Conservation (phyloP, 2,888 invertebrate species). For the Lithophane semibrunnea region DNA sequence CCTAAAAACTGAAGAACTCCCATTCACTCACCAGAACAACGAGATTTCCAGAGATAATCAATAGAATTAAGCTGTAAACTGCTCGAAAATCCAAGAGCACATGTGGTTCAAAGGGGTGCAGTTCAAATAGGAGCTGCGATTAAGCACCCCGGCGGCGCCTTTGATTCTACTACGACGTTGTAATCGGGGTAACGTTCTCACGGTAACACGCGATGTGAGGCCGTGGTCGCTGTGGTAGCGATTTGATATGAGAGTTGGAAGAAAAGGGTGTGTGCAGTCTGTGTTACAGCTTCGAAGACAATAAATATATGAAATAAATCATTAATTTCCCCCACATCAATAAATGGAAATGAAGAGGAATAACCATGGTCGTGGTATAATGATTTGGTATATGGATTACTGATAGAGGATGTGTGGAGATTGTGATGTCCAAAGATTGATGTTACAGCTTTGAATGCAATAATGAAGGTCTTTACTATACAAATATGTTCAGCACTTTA, state of each 20-base stretch:
- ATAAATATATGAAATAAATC: no score
- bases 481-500: neutral
- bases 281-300: neutral
- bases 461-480: neutral
- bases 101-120: constrained; percentile 62
- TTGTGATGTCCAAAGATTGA: neutral
- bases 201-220: constrained; percentile 64
- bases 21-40: constrained; percentile 20
- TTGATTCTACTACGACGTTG: constrained; percentile 62
- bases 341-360: no score
- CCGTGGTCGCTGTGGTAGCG: constrained; percentile 56
- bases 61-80: constrained; percentile 63
- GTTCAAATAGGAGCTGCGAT: constrained; percentile 66
- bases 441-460: neutral
- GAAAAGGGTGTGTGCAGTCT: neutral
- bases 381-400: no score
- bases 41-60: constrained; percentile 40
- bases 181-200: constrained; percentile 67
- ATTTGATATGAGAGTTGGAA: constrained; percentile 3
- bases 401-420: neutral
- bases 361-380: no score
- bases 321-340: no score
- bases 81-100: constrained; percentile 46
- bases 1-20: neutral
- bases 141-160: constrained; percentile 67